Conservation (phyloP, 2,113 vertebrate genomes). For the Tichodroma muraria region DNA sequence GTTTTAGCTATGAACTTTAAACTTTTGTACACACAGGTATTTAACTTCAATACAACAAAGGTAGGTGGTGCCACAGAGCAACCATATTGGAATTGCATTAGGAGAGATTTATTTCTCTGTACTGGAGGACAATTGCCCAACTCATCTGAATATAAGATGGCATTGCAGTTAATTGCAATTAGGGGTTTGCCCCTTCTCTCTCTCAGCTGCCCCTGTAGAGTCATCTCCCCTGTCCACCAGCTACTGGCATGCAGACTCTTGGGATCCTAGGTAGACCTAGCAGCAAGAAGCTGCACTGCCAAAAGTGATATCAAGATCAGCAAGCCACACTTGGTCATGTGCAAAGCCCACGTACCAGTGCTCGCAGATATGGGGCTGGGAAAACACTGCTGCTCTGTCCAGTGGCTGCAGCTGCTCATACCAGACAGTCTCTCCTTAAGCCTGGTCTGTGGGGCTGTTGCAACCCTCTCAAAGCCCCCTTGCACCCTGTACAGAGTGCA, state of each 20-base stretch:
- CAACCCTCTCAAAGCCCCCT: not conserved
- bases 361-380: rapidly evolving
- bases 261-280: not conserved
- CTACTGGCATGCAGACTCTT: not conserved
- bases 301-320: rapidly evolving
- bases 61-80: slow-evolving; percentile 16
- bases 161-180: not conserved
- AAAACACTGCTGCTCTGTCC: rapidly evolving
- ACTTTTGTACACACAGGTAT: slow-evolving; percentile 56
- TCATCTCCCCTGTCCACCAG: not conserved
- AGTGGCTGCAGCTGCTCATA: rapidly evolving
- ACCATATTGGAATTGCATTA: not conserved
- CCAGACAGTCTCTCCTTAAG: not conserved
- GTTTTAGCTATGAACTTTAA: slow-evolving; percentile 45
- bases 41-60: slow-evolving; percentile 56
- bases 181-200: not conserved
- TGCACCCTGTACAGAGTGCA: rapidly evolving
- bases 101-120: not conserved
- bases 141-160: not conserved
- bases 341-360: rapidly evolving
- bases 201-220: not conserved
- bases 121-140: not conserved
- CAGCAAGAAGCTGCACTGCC: not conserved
- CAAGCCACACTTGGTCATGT: rapidly evolving
- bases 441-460: no score